Evolutionary conservation across 2,888 invertebrate genomes (phyloP), one percentile per base, ranked within the genome.

Genomic region (Harpagoxenus sublaevis): DNA sequence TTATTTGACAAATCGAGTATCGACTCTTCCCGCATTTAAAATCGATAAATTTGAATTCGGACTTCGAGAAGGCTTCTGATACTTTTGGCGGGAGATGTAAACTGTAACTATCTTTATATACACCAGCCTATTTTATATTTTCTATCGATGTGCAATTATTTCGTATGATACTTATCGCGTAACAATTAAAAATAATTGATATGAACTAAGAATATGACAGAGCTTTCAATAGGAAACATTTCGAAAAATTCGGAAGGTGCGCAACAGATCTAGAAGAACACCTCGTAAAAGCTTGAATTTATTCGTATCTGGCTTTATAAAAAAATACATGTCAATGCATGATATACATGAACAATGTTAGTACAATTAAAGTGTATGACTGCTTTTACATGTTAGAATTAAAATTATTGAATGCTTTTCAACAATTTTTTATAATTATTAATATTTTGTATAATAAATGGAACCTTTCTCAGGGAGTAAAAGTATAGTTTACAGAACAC

Each of bases 281-380:
- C 85, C 83, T 92, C 87, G 74, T 92, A 92, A 92, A 92, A 92
- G 92, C 92, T 92, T 93, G 92, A 91, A 92, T 94, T 93, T 92
- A 92, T 93, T 93, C 89, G 85, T 92, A 92, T 92, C 91, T 90
- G 92, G 92, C 90, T 93, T 92, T 91, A 94, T 94, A 94, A 94
- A 94, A 94, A 94, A 94, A 94, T 94, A 94, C 94, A 94, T 94
- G 93, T 93, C 89, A 91, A 90, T 94, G 92, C 92, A 92, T 92
- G 91, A 89, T 89, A 89, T 92, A 90, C 88, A 90, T 91, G 88
- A 85, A 77, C 70, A 86, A 91, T 91, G 86, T 86, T 48, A 84
- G 85, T 85, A 90, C 82, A 86, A 85, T 86, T 87, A 85, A 87
- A 91, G 81, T 89, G 57, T 86, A 63, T 82, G 85, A 89, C 86